Evolutionary conservation across 2,113 vertebrate species (phyloP).

Genomic region (Rhea pennata): DNA sequence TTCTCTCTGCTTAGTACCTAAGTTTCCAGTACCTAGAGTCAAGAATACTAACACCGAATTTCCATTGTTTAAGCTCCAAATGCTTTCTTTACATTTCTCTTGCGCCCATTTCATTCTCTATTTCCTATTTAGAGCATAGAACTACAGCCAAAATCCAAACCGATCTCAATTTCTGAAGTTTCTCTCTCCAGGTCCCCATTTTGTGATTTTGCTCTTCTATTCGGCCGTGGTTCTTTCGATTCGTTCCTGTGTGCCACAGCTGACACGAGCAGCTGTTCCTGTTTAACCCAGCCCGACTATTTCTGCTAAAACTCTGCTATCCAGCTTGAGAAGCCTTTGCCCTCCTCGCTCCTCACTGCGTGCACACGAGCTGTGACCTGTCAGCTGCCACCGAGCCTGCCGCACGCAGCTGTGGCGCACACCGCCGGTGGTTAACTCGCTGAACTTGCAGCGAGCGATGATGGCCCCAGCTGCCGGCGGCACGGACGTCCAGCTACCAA

Average conservation of each 20-base stretch:
- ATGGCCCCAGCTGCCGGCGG: background rate
- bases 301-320: background rate
- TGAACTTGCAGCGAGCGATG: background rate
- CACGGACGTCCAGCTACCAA: accelerated
- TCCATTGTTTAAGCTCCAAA: background rate
- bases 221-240: background rate
- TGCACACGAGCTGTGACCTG: background rate
- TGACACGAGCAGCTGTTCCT: background rate
- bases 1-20: background rate
- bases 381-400: background rate
- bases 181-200: background rate
- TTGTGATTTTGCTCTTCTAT: background rate
- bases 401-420: background rate
- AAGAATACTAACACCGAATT: background rate
- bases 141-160: background rate
- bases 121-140: background rate
- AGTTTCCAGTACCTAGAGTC: background rate
- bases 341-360: background rate
- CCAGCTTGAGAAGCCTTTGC: background rate
- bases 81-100: background rate
- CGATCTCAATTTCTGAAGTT: background rate
- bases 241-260: background rate
- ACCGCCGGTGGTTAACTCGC: background rate
- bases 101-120: background rate
- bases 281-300: background rate